phyloP scores from a whole-genome alignment of 23 tunicate genomes.

The Styela plicata region DNA sequence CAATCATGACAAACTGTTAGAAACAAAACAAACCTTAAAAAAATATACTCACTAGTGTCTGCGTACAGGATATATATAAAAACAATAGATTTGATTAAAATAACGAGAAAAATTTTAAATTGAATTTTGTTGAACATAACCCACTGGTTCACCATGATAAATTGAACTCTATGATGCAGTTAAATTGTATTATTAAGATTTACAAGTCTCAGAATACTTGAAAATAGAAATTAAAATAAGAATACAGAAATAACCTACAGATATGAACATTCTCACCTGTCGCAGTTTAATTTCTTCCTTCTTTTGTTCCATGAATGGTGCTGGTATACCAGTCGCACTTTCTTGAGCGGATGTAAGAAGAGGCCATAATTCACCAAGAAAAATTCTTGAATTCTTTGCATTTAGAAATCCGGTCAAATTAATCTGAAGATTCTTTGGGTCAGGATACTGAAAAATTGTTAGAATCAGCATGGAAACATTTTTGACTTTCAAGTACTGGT shows the following conservation, averaged over 20 bases:
- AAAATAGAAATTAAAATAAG: not conserved
- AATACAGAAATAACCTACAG: not conserved
- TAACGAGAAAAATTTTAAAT: too few species aligned
- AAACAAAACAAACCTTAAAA: too few species aligned
- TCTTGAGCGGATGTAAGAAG: slow-evolving; percentile 83
- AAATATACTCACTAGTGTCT: too few species aligned
- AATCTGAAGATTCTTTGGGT: slow-evolving; percentile 87
- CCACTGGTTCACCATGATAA: too few species aligned
- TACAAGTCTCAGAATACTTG: too few species aligned
- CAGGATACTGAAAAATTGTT: slow-evolving; percentile 71
- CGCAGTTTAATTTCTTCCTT: slow-evolving; percentile 74
- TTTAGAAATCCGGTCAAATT: slow-evolving; percentile 94
- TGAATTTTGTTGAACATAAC: too few species aligned
- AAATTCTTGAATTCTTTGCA: slow-evolving; percentile 81
- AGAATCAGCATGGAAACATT: too few species aligned
- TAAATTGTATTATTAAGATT: not conserved
- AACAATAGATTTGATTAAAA: too few species aligned
- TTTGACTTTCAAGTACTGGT: too few species aligned
- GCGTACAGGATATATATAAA: too few species aligned
- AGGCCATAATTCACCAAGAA: slow-evolving; percentile 89
- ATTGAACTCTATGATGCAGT: not conserved
- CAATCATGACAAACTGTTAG: too few species aligned
- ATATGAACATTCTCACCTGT: too few species aligned
- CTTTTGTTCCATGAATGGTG: slow-evolving; percentile 57
- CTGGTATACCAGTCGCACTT: slow-evolving; percentile 80